These are phyloP conservation scores for Heteromormyrus szaboi DNA, from an alignment of 2,797 vertebrate genomes.

Conservation along the genomic window DNA sequence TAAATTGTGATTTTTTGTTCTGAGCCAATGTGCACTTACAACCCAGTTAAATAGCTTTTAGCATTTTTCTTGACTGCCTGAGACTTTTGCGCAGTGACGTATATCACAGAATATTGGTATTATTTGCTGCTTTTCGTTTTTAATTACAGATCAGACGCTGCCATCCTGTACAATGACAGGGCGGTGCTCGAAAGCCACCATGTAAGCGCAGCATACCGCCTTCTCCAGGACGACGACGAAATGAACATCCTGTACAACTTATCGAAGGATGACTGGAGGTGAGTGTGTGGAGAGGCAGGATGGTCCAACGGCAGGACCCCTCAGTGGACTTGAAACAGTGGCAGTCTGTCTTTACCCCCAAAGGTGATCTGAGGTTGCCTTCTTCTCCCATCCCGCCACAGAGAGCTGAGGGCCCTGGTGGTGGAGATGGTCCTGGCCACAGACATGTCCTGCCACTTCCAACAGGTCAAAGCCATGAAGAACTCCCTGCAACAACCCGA, in stretches of 20 bases:
- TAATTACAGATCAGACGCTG: slow-evolving; percentile 78
- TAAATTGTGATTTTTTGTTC: neutral
- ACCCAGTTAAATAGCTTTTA: neutral
- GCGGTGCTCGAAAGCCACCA: slow-evolving; percentile 92
- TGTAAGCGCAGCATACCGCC: slow-evolving; percentile 81
- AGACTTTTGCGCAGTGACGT: neutral
- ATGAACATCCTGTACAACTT: slow-evolving; percentile 89
- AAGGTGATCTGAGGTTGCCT: neutral
- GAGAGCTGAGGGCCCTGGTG: slow-evolving; percentile 84
- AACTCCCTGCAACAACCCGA: slow-evolving; percentile 83
- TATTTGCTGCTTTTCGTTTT: neutral
- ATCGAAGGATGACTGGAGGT: slow-evolving; percentile 96
- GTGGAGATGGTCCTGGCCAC: slow-evolving; percentile 96
- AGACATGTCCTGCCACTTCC: slow-evolving; percentile 97
- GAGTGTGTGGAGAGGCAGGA: slow-evolving; percentile 34
- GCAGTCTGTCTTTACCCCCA: neutral
- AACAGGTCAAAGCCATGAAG: slow-evolving; percentile 96
- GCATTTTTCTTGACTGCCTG: neutral
- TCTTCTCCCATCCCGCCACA: slow-evolving; percentile 35
- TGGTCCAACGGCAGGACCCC: neutral
- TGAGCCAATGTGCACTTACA: neutral
- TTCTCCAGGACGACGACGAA: slow-evolving; percentile 85
- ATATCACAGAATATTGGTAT: too few relatives aligned
- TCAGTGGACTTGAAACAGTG: neutral
- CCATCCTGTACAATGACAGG: slow-evolving; percentile 88